Percentiles rank a stretch among this genome's conserved stretches.
Conservation (phyloP, 2,113 vertebrate genomes). For the Oreochromis spilurus region DNA sequence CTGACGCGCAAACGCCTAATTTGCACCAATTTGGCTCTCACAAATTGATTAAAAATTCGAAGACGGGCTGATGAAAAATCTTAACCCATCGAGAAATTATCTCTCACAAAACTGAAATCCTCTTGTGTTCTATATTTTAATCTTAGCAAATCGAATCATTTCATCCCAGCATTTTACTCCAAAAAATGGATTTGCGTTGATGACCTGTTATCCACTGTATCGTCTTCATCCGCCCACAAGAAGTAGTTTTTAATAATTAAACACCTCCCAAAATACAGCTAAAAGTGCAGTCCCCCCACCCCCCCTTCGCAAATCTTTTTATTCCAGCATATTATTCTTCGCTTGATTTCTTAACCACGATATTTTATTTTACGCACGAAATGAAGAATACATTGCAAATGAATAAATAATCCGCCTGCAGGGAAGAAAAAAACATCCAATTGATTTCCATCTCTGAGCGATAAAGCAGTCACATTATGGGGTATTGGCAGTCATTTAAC, state of each 20-base stretch:
- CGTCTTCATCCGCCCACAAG: neutral
- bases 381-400: neutral
- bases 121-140: neutral
- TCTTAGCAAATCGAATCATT: neutral
- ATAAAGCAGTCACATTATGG: neutral
- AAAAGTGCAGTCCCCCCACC: neutral
- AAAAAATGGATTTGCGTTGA: neutral
- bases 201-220: neutral
- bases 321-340: neutral
- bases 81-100: neutral
- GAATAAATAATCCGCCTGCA: neutral
- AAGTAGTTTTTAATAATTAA: neutral
- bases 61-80: neutral
- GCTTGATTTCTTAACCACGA: neutral
- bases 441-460: constrained; percentile 28
- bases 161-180: neutral
- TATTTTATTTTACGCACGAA: neutral
- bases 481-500: constrained; percentile 42
- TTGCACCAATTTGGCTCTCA: neutral
- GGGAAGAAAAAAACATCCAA: neutral
- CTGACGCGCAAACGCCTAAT: neutral
- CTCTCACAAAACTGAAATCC: neutral
- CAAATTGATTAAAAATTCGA: neutral
- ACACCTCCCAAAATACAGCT: neutral
- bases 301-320: neutral